Percentiles rank a stretch among this genome's conserved stretches.
Conservation (phyloP, 2,888 invertebrate species). For the Leptodirus hochenwartii region DNA sequence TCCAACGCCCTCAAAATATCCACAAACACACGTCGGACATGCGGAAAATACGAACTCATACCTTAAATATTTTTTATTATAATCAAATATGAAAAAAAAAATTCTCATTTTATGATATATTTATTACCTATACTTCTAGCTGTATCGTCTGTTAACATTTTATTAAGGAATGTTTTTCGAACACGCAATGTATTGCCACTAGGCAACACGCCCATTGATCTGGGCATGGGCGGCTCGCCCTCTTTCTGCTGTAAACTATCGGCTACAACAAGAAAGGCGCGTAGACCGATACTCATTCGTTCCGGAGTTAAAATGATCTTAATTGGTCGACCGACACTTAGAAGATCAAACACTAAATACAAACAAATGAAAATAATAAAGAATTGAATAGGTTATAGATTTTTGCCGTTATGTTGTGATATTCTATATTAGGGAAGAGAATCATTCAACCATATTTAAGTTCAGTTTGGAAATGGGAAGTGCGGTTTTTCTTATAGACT, state of each 20-base stretch:
- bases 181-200: slow-evolving; percentile 85
- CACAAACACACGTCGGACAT: slow-evolving; percentile 87
- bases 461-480: too few species aligned
- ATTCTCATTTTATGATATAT: too few species aligned
- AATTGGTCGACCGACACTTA: slow-evolving; percentile 87
- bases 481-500: too few species aligned
- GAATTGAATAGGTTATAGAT: too few species aligned
- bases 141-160: slow-evolving; percentile 91
- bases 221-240: slow-evolving; percentile 97
- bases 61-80: too few species aligned
- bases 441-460: too few species aligned
- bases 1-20: slow-evolving; percentile 89
- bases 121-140: slow-evolving; percentile 92
- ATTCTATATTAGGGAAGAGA: too few species aligned
- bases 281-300: slow-evolving; percentile 94
- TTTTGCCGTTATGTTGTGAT: too few species aligned
- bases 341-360: slow-evolving; percentile 93
- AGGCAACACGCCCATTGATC: slow-evolving; percentile 84
- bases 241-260: slow-evolving; percentile 98
- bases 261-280: slow-evolving; percentile 95
- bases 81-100: too few species aligned
- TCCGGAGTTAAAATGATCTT: slow-evolving; percentile 87
- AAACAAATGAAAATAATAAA: too few species aligned
- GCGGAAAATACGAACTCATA: slow-evolving; percentile 91
- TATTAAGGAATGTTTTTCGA: slow-evolving; percentile 90